Base-by-base conservation (phyloP, 2,113 vertebrate genomes). In the Pachypanchax playfairii region DNA sequence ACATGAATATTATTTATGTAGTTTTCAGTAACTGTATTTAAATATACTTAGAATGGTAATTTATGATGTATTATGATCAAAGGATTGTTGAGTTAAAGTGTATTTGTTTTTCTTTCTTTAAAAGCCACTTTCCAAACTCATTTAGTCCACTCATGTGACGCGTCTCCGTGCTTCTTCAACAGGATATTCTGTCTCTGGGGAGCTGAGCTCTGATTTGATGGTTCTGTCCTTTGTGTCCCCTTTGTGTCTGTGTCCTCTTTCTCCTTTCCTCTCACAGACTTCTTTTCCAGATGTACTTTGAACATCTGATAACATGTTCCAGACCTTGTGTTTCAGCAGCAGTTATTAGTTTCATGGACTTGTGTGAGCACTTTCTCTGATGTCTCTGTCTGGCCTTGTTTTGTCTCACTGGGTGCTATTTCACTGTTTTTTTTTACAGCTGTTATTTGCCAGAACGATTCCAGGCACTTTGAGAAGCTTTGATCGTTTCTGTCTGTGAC, bases 321-420 rank as follows among this genome's bases (percentile, higher is more conserved):
- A 70, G 70, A 68, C 65, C 50, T 89, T 84, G 62, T 63, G 24
- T 86, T 86, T 61, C 76, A 87, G 84, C 50, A 44, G 80, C 76
- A 17, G 75, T 51, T 46, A 65, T 41, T 35, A 51, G 53, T 73
- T 73, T 74, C 47, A 53, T 24, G 8, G 39, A 73, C 43, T 48
- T 74, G 44, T 65, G 62, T 47, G 33, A 35, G 57, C 58, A 29
- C 46, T 38, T 52, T 50, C 46, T 76, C 48, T 36, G 18, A 50
- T 46, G 35, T 78, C 54, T 41, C 8, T 54, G 44, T 20, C 42
- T 76, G 73, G 71, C 65, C 53, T 60, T 67, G 53, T 79, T 57
- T 65, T 25, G 48, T 64, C 62, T 53, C 59, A 28, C 65, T 46
- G 47, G 64, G 35, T 57, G 44, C 31, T 55, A 11, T 74, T 51